Conservation (phyloP, 2,797 vertebrate species). For the Sebastiscus albofasciatus region DNA sequence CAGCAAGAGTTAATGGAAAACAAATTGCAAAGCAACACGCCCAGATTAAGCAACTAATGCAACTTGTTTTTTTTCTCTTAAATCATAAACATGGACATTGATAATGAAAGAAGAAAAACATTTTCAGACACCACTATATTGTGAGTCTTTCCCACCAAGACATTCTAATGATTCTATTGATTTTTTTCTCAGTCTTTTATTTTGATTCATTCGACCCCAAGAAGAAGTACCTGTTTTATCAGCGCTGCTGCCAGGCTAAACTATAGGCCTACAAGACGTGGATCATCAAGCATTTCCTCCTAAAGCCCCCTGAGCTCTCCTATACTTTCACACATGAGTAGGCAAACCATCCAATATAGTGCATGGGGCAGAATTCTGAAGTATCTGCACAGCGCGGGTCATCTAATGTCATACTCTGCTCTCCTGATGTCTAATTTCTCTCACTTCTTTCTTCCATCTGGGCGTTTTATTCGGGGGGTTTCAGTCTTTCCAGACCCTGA, state of each 20-base stretch:
- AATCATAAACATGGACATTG: not conserved
- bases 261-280: slow-evolving; percentile 41
- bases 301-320: slow-evolving; percentile 41
- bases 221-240: slow-evolving; percentile 23
- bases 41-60: slow-evolving; percentile 23
- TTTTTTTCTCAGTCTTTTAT: not conserved
- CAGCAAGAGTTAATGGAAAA: slow-evolving; percentile 61
- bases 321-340: slow-evolving; percentile 64
- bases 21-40: slow-evolving; percentile 15
- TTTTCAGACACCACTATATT: not conserved
- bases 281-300: slow-evolving; percentile 57
- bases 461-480: slow-evolving; percentile 29
- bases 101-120: not conserved
- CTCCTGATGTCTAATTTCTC: slow-evolving; percentile 47
- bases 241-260: slow-evolving; percentile 35
- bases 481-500: slow-evolving; percentile 40
- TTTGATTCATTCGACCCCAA: not conserved
- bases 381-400: slow-evolving; percentile 57
- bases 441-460: slow-evolving; percentile 40
- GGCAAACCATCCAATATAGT: slow-evolving; percentile 60
- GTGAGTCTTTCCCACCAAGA: not conserved
- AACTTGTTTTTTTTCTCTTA: not conserved
- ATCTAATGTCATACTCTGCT: slow-evolving; percentile 46
- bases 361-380: slow-evolving; percentile 40
- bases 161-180: not conserved